phyloP scores from a whole-genome alignment of 2,888 invertebrate genomes.

The Nomada fabriciana region DNA sequence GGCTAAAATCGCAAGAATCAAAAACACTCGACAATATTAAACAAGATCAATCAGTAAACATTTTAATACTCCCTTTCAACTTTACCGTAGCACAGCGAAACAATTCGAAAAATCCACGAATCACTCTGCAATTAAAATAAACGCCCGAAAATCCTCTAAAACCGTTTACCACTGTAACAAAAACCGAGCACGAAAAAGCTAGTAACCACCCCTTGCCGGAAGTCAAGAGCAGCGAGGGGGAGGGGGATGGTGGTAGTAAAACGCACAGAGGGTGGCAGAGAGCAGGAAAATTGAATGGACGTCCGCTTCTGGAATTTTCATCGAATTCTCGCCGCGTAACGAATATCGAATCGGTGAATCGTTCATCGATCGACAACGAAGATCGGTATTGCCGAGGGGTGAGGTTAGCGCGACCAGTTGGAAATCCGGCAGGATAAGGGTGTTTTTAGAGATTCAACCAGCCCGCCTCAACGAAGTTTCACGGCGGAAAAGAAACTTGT shows the following conservation, averaged over 20 bases:
- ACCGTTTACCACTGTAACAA: background rate
- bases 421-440: constrained; percentile 63
- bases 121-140: background rate
- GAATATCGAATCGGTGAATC: constrained; percentile 60
- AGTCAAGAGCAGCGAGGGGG: background rate
- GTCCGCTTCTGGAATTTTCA: constrained; percentile 64
- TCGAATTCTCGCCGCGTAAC: constrained; percentile 60
- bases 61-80: background rate
- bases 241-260: background rate
- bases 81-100: background rate
- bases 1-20: too few species aligned
- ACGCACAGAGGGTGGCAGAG: constrained; percentile 4
- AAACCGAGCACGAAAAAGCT: background rate
- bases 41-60: too few species aligned
- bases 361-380: constrained; percentile 46
- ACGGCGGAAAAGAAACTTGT: constrained; percentile 7
- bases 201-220: background rate
- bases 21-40: too few species aligned
- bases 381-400: background rate
- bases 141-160: background rate
- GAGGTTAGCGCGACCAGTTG: constrained; percentile 47
- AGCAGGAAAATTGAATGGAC: constrained; percentile 45
- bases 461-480: constrained; percentile 39
- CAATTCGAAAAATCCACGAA: background rate
- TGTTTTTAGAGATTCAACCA: constrained; percentile 64